Evolutionary conservation across 1,140 invertebrate species (phyloP).

Genomic region (Venturia canescens): DNA sequence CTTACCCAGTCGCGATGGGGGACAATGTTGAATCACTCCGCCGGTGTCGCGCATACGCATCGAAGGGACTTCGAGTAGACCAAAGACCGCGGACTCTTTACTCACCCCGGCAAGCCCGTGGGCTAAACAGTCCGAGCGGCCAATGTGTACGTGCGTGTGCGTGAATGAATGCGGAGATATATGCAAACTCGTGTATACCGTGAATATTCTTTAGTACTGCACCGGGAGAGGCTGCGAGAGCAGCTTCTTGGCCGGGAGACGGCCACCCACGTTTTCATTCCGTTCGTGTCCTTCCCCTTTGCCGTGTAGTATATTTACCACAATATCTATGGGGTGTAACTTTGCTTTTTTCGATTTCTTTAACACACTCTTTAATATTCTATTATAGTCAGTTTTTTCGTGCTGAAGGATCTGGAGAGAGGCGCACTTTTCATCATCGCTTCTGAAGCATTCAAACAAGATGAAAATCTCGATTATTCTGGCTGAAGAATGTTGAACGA

Average conservation of each 20-base stretch:
- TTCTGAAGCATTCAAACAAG: too few species aligned
- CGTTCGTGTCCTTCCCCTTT: not conserved
- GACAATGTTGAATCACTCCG: constrained; percentile 2
- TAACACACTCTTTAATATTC: not conserved
- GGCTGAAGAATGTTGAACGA: too few species aligned
- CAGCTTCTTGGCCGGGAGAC: constrained; percentile 52
- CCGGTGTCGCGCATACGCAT: constrained; percentile 1
- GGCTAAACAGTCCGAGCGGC: not conserved
- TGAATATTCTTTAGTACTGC: constrained; percentile 58
- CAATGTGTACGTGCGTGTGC: not conserved
- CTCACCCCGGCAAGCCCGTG: not conserved
- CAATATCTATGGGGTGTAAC: constrained; percentile 4
- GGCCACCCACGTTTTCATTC: constrained; percentile 60
- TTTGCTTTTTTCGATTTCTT: not conserved
- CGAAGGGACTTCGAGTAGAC: constrained; percentile 4
- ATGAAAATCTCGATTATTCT: too few species aligned
- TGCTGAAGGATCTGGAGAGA: too few species aligned
- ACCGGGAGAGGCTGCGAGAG: constrained; percentile 22
- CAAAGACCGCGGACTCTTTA: constrained; percentile 4
- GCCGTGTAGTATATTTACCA: not conserved
- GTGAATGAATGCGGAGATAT: not conserved
- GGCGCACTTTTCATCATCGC: too few species aligned
- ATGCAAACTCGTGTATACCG: not conserved
- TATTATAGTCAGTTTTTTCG: too few species aligned
- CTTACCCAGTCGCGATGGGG: constrained; percentile 6